phyloP scores from a whole-genome alignment of 2,888 invertebrate species.

The Smittia sp. region DNA sequence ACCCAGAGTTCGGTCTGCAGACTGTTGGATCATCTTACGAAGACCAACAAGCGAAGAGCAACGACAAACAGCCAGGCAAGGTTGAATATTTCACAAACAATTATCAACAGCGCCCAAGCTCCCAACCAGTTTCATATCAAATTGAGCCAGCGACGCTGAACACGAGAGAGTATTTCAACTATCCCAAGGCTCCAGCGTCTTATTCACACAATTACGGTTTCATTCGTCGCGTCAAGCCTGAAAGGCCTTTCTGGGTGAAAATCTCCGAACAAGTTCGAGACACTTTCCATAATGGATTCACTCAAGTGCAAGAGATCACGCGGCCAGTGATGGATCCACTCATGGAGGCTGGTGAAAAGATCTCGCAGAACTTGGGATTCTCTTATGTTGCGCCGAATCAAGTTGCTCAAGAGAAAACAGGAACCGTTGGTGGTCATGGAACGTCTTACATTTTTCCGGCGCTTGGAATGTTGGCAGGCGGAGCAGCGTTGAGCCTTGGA shows the following conservation, averaged over 20 bases:
- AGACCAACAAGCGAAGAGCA: conserved; percentile 43
- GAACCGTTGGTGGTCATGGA: conserved; percentile 54
- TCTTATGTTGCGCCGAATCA: conserved; percentile 51
- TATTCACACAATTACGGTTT: conserved; percentile 64
- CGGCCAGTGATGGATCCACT: conserved; percentile 65
- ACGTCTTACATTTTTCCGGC: conserved; percentile 70
- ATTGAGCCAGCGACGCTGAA: conserved; percentile 47
- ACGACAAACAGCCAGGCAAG: conserved; percentile 44
- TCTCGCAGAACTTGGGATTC: conserved; percentile 72
- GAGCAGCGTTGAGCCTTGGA: conserved; percentile 76
- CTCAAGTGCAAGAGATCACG: conserved; percentile 60
- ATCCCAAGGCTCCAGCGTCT: conserved; percentile 52
- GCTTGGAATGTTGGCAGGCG: conserved; percentile 75
- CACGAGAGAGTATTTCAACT: conserved; percentile 40
- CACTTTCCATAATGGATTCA: conserved; percentile 68
- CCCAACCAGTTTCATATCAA: conserved; percentile 41
- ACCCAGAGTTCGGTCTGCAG: conserved; percentile 75
- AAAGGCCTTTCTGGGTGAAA: conserved; percentile 68
- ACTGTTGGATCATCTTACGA: conserved; percentile 55
- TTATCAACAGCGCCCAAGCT: conserved; percentile 32
- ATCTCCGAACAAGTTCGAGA: conserved; percentile 71
- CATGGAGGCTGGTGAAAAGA: conserved; percentile 75
- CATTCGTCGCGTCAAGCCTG: conserved; percentile 59
- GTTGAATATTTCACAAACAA: conserved; percentile 45
- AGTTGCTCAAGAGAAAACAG: conserved; percentile 64